A percentile compares a stretch with the other conserved stretches of the same genome.
These are phyloP conservation scores for Isaurus tuberculatus DNA, from an alignment of 92 coral and sea anemone genomes.

Conservation along the genomic window DNA sequence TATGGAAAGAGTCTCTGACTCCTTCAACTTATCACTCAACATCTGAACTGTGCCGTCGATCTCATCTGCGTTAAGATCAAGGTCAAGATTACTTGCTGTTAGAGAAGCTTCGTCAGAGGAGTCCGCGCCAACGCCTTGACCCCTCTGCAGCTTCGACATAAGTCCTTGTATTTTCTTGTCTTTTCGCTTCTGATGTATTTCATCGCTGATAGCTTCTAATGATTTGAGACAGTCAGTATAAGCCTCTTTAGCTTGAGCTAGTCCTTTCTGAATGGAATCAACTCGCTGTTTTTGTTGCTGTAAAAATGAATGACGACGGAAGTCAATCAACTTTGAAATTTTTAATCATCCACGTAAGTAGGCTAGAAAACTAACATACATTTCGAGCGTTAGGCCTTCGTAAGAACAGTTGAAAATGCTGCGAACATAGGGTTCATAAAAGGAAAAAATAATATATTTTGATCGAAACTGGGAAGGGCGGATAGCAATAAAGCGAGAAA, in stretches of 20 bases:
- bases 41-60: constrained; percentile 39
- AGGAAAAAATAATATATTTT: too few relatives aligned
- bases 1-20: constrained; percentile 28
- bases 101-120: constrained; percentile 90
- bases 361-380: too few relatives aligned
- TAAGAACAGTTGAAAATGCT: too few relatives aligned
- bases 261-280: constrained; percentile 84
- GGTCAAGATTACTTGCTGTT: constrained; percentile 78
- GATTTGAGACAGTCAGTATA: constrained; percentile 88
- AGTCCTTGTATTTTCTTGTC: constrained; percentile 71
- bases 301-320: not conserved
- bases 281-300: constrained; percentile 95
- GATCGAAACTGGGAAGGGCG: too few relatives aligned
- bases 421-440: too few relatives aligned
- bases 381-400: too few relatives aligned
- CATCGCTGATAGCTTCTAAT: constrained; percentile 92
- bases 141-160: constrained; percentile 85
- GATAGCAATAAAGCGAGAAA: too few relatives aligned
- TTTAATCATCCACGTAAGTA: too few relatives aligned
- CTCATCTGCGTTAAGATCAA: constrained; percentile 69
- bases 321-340: too few relatives aligned
- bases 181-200: constrained; percentile 91
- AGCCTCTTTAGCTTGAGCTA: constrained; percentile 79
- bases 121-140: constrained; percentile 97
- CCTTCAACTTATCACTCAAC: constrained; percentile 19